A percentile compares a stretch with the other conserved stretches of the same genome.
Evolutionary conservation across 2,888 invertebrate genomes (phyloP).

Genomic region (Thereva unica): DNA sequence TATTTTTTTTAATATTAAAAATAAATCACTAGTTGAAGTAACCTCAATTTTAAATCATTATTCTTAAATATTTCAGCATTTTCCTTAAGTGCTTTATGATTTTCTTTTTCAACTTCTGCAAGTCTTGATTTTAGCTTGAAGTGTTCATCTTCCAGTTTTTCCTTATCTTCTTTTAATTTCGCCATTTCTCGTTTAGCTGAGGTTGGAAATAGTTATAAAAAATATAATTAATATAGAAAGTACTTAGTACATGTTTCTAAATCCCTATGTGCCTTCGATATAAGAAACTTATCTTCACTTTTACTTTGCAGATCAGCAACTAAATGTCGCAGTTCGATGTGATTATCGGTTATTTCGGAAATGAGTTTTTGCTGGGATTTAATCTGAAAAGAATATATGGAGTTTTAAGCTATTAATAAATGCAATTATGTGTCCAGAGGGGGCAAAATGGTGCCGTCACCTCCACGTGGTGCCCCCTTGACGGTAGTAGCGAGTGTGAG

Average conservation of each 20-base stretch:
- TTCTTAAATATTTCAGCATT: constrained; percentile 50
- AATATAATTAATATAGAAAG: not conserved
- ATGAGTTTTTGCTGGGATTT: constrained; percentile 54
- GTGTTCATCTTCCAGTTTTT: constrained; percentile 46
- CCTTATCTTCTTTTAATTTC: constrained; percentile 48
- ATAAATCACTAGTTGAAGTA: not conserved
- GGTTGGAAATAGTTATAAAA: constrained; percentile 7
- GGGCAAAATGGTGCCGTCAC: too few species aligned
- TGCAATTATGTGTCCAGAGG: too few species aligned
- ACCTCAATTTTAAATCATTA: constrained; percentile 52
- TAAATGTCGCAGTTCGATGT: constrained; percentile 54
- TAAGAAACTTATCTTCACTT: constrained; percentile 53
- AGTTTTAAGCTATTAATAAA: too few species aligned
- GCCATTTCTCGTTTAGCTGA: constrained; percentile 51
- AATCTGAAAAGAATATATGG: too few species aligned
- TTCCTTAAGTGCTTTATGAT: constrained; percentile 45
- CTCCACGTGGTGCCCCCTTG: too few species aligned
- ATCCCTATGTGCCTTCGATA: constrained; percentile 55
- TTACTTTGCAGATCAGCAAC: constrained; percentile 57
- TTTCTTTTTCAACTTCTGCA: constrained; percentile 44
- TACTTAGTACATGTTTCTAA: constrained; percentile 50
- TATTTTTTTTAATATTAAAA: not conserved
- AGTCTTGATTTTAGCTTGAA: constrained; percentile 44
- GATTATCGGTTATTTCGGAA: constrained; percentile 56
- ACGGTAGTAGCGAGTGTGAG: too few species aligned